Base-by-base conservation (phyloP, 2,113 vertebrate species). In the Pseudorasbora parva region DNA sequence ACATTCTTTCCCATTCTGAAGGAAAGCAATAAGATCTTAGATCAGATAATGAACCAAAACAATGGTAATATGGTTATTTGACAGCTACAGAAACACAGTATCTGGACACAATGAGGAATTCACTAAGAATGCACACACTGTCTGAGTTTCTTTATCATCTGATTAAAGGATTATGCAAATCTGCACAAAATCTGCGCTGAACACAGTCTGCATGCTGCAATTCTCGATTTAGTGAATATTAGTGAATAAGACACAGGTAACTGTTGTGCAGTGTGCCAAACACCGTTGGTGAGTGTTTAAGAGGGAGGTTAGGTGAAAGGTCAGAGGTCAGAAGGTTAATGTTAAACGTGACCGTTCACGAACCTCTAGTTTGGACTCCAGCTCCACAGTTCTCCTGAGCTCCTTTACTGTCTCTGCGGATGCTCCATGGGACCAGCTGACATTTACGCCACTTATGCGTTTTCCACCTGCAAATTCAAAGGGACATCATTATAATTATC, bases 361-460 rank as follows among this genome's bases (percentile, higher is more conserved):
- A 84, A 99, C 98, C 97, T 98, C 98, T 94, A 27, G 97, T 97
- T 81, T 99, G 98, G 12, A 97, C 93, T 37, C 98, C 98, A 2
- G 96, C 95, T 17, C 98, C 98, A 62, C 98, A 99, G 21, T 95
- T 95, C 90, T 99, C 97, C 43, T 98, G 97, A 0, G 95, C 96
- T 69, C 96, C 96, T 0, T 96, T 95, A 60, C 92, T 94, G 73
- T 95, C 95, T 73, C 97, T 95, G 3, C 96, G 94, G 78, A 99
- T 92, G 0, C 94, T 93, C 97, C 97, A 99, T 0, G 98, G 97
- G 0, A 98, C 98, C 66, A 99, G 91, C 69, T 99, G 98, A 92
- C 98, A 99, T 74, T 97, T 93, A 77, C 96, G 96, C 98, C 98
- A 99, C 75, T 99, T 99, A 92, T 99, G 98, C 0, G 96, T 97